Base-by-base conservation (phyloP, 2,797 vertebrate species). In the Picus viridis region DNA sequence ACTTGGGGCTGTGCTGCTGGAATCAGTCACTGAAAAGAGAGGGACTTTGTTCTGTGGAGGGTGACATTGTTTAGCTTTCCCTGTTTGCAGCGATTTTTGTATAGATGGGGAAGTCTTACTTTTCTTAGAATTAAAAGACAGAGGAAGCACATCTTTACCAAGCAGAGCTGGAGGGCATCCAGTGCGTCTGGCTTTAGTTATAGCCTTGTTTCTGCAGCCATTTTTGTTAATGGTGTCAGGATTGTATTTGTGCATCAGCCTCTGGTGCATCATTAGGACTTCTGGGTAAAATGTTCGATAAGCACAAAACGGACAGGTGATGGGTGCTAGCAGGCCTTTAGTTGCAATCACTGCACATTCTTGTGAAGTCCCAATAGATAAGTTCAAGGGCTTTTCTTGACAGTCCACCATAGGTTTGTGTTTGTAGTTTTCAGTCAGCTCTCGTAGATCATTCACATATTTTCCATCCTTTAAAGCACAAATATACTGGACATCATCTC, bases 231-330 rank as follows among this genome's bases (percentile, higher is more conserved):
- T 6, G 0, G 71, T 39, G 29, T 99, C 98, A 0, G 96, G 97
- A 84, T 98, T 98, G 82, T 98, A 98, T 88, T 98, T 99, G 87
- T 99, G 99, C 83, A 94, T 95, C 92, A 99, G 97, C 73, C 98
- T 98, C 96, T 98, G 98, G 97, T 99, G 99, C 97, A 99, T 99
- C 36, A 98, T 96, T 62, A 99, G 94, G 58, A 99, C 99, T 93
- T 99, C 99, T 1, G 99, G 99, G 93, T 99, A 99, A 62, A 99
- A 96, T 7, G 98, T 99, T 98, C 98, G 98, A 94, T 98, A 99
- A 23, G 98, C 94, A 96, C 99, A 99, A 68, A 98, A 98, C 0
- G 98, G 97, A 79, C 99, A 99, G 77, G 97, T 96, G 64, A 93
- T 98, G 63, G 97, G 97, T 62, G 96, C 94, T 89, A 98, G 94